Evolutionary conservation across 2,113 vertebrate genomes (phyloP).

Genomic region (Charadrius vociferus): DNA sequence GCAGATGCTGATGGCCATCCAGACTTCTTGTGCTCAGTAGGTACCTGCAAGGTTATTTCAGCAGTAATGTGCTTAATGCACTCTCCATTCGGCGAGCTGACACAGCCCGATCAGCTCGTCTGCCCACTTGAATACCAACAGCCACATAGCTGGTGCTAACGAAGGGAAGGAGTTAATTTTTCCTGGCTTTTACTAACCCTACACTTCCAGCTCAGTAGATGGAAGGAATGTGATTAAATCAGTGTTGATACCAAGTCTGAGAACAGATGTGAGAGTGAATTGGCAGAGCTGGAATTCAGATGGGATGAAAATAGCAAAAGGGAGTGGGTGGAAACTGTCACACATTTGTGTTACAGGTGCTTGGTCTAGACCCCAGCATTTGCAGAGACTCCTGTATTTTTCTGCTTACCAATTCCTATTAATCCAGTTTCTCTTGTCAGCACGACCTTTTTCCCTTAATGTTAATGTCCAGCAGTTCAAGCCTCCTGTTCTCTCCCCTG

Average conservation of each 20-base stretch:
- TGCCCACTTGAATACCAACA: not conserved
- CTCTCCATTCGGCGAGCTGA: not conserved
- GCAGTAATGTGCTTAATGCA: not conserved
- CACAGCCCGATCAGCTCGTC: rapidly evolving
- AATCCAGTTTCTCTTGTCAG: not conserved
- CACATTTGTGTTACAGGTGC: conserved; percentile 51
- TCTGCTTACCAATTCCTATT: not conserved
- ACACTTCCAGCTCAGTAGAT: conserved; percentile 20
- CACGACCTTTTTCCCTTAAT: not conserved
- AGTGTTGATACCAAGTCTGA: conserved; percentile 21
- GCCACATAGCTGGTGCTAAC: not conserved
- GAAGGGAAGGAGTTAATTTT: conserved; percentile 19
- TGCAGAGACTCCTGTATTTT: not conserved
- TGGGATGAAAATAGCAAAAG: conserved; percentile 49
- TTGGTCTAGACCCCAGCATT: conserved; percentile 30
- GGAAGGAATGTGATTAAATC: conserved; percentile 50
- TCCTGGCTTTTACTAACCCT: not conserved
- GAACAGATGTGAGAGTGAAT: conserved; percentile 58
- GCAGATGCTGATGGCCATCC: not conserved
- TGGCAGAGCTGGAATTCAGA: conserved; percentile 37
- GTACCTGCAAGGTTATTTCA: not conserved
- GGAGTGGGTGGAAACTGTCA: conserved; percentile 32
- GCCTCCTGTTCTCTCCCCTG: not conserved
- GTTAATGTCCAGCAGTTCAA: not conserved
- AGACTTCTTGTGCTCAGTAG: not conserved